Evolutionary conservation across 1,140 invertebrate genomes (phyloP).

Genomic region (Sweltsa coloradensis): DNA sequence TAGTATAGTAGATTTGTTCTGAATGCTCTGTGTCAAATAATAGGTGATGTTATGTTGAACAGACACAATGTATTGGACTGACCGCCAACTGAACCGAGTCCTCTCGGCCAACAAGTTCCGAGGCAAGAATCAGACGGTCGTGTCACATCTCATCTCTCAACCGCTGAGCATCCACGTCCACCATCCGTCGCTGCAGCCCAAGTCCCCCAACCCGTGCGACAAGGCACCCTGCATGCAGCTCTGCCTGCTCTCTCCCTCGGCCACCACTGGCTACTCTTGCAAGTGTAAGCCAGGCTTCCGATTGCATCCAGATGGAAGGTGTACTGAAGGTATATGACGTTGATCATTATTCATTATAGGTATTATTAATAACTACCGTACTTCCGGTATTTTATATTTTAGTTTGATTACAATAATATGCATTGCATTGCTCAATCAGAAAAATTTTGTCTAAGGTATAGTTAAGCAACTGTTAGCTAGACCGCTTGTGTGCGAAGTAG

Average conservation of each 20-base stretch:
- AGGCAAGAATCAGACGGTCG: slow-evolving; percentile 81
- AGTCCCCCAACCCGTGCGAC: slow-evolving; percentile 69
- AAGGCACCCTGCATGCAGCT: slow-evolving; percentile 75
- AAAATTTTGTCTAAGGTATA: too few species aligned
- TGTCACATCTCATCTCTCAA: slow-evolving; percentile 88
- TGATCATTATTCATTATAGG: too few species aligned
- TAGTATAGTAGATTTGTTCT: too few species aligned
- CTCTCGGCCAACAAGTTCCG: slow-evolving; percentile 83
- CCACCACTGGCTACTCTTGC: slow-evolving; percentile 63
- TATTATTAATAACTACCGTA: too few species aligned
- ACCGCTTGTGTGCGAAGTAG: too few species aligned
- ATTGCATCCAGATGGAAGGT: slow-evolving; percentile 51
- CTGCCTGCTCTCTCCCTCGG: slow-evolving; percentile 72
- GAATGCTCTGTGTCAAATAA: too few species aligned
- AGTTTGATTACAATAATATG: too few species aligned
- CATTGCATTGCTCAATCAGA: too few species aligned
- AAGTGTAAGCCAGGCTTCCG: slow-evolving; percentile 84
- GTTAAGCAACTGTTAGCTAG: too few species aligned
- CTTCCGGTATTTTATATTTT: too few species aligned
- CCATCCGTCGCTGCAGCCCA: slow-evolving; percentile 85
- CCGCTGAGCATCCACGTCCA: slow-evolving; percentile 89
- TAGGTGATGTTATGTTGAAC: too few species aligned
- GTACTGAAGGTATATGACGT: slow-evolving; percentile 43
- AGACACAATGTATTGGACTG: slow-evolving; percentile 96
- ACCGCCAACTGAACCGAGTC: slow-evolving; percentile 80